phyloP scores from a whole-genome alignment of 2,113 vertebrate species.

The Ellobius talpinus region DNA sequence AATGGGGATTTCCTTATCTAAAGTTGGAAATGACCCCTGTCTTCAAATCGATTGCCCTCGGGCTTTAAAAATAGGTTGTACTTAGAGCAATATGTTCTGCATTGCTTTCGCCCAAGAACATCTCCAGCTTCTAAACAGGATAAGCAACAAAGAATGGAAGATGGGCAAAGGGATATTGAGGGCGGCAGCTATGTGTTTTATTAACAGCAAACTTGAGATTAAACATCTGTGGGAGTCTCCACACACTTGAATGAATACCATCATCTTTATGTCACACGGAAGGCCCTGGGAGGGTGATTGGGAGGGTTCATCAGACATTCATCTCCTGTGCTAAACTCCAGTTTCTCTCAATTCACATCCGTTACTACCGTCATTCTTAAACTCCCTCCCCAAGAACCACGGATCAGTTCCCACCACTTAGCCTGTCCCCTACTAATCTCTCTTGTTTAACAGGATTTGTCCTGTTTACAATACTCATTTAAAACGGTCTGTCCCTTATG shows the following conservation, averaged over 20 bases:
- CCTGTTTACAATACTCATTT: constrained; percentile 82
- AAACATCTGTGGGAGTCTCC: constrained; percentile 80
- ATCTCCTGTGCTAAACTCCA: constrained; percentile 77
- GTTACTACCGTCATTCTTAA: constrained; percentile 53
- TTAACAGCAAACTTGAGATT: constrained; percentile 81
- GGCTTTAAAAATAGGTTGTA: constrained; percentile 8
- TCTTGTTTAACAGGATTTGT: constrained; percentile 84
- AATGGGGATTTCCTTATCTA: constrained; percentile 25
- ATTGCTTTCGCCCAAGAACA: constrained; percentile 46
- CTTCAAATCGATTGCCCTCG: background rate
- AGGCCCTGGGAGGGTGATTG: constrained; percentile 75
- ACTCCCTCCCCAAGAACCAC: constrained; percentile 42
- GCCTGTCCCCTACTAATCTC: constrained; percentile 71
- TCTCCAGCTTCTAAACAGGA: constrained; percentile 63
- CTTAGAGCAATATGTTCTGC: background rate
- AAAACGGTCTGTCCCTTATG: constrained; percentile 80
- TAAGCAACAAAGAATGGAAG: constrained; percentile 44
- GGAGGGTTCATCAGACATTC: constrained; percentile 74
- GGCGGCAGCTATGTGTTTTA: constrained; percentile 72
- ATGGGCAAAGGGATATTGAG: background rate
- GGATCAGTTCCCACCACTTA: background rate
- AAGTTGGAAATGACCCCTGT: background rate
- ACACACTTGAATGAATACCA: constrained; percentile 74
- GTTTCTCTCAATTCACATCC: constrained; percentile 67
- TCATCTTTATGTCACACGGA: constrained; percentile 78